A percentile compares a stretch with the other conserved stretches of the same genome.
Evolutionary conservation across 1,140 invertebrate genomes (phyloP).

Genomic region (Drosophila oshimai): DNA sequence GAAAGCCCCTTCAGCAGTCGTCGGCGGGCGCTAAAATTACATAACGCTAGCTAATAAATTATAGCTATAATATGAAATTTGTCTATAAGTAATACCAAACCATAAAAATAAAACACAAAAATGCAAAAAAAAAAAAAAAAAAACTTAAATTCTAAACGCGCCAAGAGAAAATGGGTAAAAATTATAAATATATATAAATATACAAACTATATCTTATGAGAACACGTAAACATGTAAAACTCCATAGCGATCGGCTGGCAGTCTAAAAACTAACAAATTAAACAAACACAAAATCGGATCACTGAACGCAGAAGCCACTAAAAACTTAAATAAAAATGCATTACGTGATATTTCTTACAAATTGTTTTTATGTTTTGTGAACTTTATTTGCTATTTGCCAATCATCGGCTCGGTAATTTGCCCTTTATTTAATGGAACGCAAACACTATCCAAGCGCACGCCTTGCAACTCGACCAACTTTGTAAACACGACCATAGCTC

Average conservation of each 20-base stretch:
- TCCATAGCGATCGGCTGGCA: conserved; percentile 9
- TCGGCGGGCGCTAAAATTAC: too few relatives aligned
- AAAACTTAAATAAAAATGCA: conserved; percentile 73
- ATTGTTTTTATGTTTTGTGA: conserved; percentile 53
- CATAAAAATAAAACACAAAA: conserved; percentile 41
- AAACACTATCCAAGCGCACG: conserved; percentile 18
- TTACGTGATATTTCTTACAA: conserved; percentile 79
- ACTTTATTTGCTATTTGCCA: background rate
- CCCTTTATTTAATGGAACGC: background rate
- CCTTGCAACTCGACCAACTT: conserved; percentile 66
- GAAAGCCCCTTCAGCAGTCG: conserved; percentile 37
- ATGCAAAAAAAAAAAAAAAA: conserved; percentile 20
- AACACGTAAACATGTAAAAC: conserved; percentile 61
- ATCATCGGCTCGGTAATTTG: background rate
- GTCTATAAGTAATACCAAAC: conserved; percentile 80
- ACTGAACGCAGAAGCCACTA: conserved; percentile 42
- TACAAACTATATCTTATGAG: conserved; percentile 30
- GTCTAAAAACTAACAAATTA: conserved; percentile 27
- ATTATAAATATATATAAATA: conserved; percentile 32
- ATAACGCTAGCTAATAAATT: conserved; percentile 77
- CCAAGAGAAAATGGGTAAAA: conserved; percentile 51
- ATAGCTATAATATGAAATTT: conserved; percentile 80
- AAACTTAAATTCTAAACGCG: conserved; percentile 52
- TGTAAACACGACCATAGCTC: conserved; percentile 27
- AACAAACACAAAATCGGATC: conserved; percentile 27